A percentile compares a stretch with the other conserved stretches of the same genome.
Evolutionary conservation across 2,797 vertebrate genomes (phyloP).

Genomic region (Vultur gryphus): DNA sequence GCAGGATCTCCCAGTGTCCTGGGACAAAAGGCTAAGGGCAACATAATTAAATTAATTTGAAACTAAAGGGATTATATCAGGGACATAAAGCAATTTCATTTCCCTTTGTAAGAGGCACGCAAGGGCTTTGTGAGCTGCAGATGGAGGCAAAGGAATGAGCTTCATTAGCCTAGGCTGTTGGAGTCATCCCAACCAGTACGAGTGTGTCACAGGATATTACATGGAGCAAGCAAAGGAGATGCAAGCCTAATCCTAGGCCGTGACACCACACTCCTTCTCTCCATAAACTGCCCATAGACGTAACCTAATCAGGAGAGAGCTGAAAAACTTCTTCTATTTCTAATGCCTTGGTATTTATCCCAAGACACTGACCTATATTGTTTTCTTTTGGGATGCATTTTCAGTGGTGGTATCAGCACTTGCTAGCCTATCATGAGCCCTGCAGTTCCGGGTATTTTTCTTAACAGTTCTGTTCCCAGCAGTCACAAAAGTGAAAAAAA

Average conservation of each 20-base stretch:
- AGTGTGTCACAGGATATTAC: neutral
- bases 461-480: neutral
- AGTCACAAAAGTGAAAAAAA: neutral
- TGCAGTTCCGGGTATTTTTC: neutral
- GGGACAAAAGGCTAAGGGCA: too few species aligned
- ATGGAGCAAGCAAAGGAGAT: neutral
- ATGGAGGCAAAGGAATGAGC: neutral
- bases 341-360: neutral
- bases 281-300: neutral
- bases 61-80: neutral
- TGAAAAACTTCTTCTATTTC: neutral
- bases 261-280: neutral
- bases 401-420: neutral
- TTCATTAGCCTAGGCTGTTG: neutral
- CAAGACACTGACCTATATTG: neutral
- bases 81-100: neutral
- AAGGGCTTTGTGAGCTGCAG: neutral
- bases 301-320: neutral
- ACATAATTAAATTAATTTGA: neutral
- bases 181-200: neutral
- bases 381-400: neutral
- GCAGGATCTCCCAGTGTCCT: neutral
- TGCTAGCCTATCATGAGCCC: neutral
- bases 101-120: rapidly evolving
- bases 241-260: neutral